Conservation (phyloP, 2,113 vertebrate genomes). For the Sphyrna mokarran region DNA sequence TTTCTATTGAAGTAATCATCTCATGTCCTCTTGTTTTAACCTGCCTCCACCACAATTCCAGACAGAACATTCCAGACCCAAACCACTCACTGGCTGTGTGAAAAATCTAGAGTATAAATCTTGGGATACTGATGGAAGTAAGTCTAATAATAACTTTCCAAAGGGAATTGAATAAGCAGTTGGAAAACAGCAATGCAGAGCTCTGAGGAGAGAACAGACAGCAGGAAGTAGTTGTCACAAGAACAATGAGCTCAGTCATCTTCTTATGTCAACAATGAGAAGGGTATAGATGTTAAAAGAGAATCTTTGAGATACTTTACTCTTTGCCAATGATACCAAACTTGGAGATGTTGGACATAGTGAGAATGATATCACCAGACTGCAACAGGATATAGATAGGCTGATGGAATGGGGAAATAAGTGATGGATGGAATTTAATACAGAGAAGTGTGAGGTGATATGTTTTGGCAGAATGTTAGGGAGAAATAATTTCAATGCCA, state of each 20-base stretch:
- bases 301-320: not conserved
- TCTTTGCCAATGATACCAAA: not conserved
- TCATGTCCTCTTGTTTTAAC: too few species aligned
- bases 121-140: not conserved
- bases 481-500: not conserved
- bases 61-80: too few species aligned
- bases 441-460: not conserved
- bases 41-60: too few species aligned
- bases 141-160: not conserved
- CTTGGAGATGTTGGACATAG: not conserved
- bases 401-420: not conserved
- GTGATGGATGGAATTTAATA: not conserved
- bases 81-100: too few species aligned
- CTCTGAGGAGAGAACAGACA: not conserved
- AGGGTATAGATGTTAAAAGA: not conserved
- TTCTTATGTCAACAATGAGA: not conserved
- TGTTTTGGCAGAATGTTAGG: not conserved
- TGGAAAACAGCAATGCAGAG: not conserved
- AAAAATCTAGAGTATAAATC: not conserved
- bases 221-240: not conserved
- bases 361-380: not conserved
- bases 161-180: not conserved
- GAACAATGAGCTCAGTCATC: not conserved
- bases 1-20: too few species aligned
- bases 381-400: not conserved